Conservation (phyloP, 2,797 vertebrate genomes). For the Leucoraja ocellata region DNA sequence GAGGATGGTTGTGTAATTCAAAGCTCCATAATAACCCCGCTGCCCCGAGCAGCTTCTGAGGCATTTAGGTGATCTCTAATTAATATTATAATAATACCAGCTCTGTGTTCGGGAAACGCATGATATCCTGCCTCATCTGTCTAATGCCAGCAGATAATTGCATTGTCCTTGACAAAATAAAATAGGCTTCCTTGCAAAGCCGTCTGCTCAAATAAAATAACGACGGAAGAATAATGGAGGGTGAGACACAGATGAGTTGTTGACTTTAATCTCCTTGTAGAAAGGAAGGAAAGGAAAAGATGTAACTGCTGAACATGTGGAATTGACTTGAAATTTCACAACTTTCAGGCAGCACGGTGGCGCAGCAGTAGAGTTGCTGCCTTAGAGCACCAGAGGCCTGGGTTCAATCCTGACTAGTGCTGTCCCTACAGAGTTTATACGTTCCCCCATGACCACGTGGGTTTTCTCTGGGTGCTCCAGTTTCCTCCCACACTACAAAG, state of each 20-base stretch:
- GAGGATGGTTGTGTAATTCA: not conserved
- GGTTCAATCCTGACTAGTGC: too few relatives aligned
- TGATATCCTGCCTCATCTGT: constrained; percentile 42
- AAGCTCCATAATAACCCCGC: constrained; percentile 45
- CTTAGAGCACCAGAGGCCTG: too few relatives aligned
- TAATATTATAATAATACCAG: constrained; percentile 47
- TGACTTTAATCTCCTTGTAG: not conserved
- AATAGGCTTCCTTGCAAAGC: constrained; percentile 20
- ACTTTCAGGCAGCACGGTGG: not conserved
- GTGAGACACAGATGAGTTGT: not conserved
- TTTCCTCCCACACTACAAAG: too few relatives aligned
- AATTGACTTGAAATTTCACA: not conserved
- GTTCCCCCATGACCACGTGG: too few relatives aligned
- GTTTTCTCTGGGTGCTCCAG: too few relatives aligned
- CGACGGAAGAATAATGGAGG: not conserved
- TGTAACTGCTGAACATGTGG: not conserved
- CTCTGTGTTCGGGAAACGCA: constrained; percentile 43
- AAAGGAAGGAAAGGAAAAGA: not conserved
- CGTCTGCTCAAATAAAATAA: not conserved
- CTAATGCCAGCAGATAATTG: constrained; percentile 52
- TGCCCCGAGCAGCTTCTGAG: constrained; percentile 43
- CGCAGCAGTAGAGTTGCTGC: too few relatives aligned
- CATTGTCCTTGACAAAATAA: constrained; percentile 40
- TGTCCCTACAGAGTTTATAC: too few relatives aligned
- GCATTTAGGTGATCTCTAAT: constrained; percentile 49